Evolutionary conservation across 2,113 vertebrate species (phyloP).

Genomic region (Pycnonotus jocosus): DNA sequence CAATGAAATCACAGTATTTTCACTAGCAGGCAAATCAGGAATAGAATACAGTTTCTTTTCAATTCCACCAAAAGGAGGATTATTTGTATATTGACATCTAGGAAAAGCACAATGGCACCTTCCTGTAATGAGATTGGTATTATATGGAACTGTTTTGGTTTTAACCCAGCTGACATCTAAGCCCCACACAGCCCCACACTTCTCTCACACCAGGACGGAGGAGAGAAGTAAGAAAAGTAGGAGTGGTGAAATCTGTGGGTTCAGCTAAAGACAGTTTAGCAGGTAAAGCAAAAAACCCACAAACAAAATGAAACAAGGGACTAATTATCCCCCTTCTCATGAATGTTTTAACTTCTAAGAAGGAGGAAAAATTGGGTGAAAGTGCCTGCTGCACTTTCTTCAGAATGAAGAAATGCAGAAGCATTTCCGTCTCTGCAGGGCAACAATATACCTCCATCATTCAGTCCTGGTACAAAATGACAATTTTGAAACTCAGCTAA

Average conservation of each 20-base stretch:
- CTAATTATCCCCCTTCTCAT: background rate
- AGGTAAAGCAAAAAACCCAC: background rate
- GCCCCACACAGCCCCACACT: background rate
- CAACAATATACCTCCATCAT: background rate
- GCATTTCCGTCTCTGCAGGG: background rate
- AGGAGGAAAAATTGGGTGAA: background rate
- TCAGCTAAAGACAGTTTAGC: background rate
- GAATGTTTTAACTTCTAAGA: background rate
- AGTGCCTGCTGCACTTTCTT: background rate
- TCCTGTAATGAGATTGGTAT: background rate
- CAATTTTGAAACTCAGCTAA: background rate
- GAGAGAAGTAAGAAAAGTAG: background rate
- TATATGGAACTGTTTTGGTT: background rate
- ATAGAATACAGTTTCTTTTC: background rate
- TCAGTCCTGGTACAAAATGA: background rate
- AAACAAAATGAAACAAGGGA: background rate
- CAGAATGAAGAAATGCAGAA: background rate
- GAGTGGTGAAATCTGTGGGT: background rate
- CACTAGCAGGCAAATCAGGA: background rate
- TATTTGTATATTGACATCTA: background rate
- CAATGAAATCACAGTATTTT: background rate
- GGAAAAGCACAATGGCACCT: background rate
- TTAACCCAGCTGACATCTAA: background rate
- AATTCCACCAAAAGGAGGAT: background rate
- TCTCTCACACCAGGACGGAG: fast-evolving